Evolutionary conservation across 2,888 invertebrate genomes (phyloP), one percentile per base, ranked within the genome.

Genomic region (Cryptus armator): DNA sequence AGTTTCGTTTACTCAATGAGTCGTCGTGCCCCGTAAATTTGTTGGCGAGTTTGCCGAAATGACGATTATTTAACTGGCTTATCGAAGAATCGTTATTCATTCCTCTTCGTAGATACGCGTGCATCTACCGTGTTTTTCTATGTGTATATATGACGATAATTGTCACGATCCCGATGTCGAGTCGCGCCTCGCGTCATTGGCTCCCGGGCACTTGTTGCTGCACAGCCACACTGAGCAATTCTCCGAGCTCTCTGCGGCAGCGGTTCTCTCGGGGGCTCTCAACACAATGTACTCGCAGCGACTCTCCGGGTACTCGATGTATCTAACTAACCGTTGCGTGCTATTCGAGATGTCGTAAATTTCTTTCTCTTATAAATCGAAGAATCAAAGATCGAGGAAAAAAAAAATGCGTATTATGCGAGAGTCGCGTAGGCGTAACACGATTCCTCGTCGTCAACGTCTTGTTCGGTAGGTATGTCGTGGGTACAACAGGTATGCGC

Each of bases 191-290:
- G 62, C 75, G 48, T 75, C 75, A 64, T 79, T 62, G 70, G 62
- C 62, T 78, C 46, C 51, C 59, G 82, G 56, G 79, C 79, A 83
- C 83, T 83, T 83, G 83, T 83, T 83, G 83, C 83, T 9, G 59
- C 72, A 43, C 56, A 43, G 44, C 64, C 64, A 56, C 56, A 4
- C 19, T 19, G 19, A 10, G 48, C 72, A 48, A 53, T 19, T 19
- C 79, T 79, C 79, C 74, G 68, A 70, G 75, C 79, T 43, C 3
- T 19, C 53, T 2, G 53, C 51, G n/a, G 51, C 51, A n/a, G 51
- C 56, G 56, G 4, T 56, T 24, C 56, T 56, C 56, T 19, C 56
- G 56, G 24, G 24, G 24, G 24, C 24, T 24, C 5, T 24, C 19
- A 56, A 24, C 56, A 56, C 56, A 56, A 24, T 24, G 12, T 12